Evolutionary conservation across 2,797 vertebrate genomes (phyloP).

Genomic region (Dallia pectoralis): DNA sequence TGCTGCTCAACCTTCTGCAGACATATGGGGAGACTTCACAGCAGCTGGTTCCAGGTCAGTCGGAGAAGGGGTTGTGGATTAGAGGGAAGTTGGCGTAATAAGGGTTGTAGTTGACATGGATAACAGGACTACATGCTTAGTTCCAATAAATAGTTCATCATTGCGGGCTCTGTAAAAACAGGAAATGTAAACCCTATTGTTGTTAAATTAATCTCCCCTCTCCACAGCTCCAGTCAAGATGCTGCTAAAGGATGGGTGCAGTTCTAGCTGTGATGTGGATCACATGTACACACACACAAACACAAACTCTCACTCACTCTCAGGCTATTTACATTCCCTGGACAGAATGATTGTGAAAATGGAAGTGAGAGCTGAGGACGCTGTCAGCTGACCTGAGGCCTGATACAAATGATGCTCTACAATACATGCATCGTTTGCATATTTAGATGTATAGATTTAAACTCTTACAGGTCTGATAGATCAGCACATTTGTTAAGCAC

Average conservation of each 20-base stretch:
- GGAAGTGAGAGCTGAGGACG: conserved; percentile 38
- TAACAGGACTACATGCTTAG: not conserved
- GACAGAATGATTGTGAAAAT: conserved; percentile 51
- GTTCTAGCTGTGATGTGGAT: conserved; percentile 76
- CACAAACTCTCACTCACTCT: conserved; percentile 40
- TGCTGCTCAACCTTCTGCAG: conserved; percentile 62
- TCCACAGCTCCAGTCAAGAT: conserved; percentile 77
- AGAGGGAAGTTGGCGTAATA: not conserved
- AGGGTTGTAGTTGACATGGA: not conserved
- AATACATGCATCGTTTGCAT: not conserved
- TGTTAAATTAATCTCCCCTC: conserved; percentile 12
- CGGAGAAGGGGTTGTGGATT: not conserved
- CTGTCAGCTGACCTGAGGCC: conserved; percentile 28
- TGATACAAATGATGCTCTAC: conserved; percentile 16
- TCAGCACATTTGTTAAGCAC: conserved; percentile 3
- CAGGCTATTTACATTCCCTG: conserved; percentile 69
- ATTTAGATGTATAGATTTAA: conserved; percentile 10
- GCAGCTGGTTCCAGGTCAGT: conserved; percentile 87
- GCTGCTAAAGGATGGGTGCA: conserved; percentile 87
- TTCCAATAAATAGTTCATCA: not conserved
- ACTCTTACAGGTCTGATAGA: not conserved
- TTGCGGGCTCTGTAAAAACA: not conserved
- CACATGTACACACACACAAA: conserved; percentile 13
- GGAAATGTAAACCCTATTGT: not conserved
- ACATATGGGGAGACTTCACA: conserved; percentile 94